Evolutionary conservation across 2,888 invertebrate genomes (phyloP), one percentile per base, ranked within the genome.

Genomic region (Pelosia muscerda): DNA sequence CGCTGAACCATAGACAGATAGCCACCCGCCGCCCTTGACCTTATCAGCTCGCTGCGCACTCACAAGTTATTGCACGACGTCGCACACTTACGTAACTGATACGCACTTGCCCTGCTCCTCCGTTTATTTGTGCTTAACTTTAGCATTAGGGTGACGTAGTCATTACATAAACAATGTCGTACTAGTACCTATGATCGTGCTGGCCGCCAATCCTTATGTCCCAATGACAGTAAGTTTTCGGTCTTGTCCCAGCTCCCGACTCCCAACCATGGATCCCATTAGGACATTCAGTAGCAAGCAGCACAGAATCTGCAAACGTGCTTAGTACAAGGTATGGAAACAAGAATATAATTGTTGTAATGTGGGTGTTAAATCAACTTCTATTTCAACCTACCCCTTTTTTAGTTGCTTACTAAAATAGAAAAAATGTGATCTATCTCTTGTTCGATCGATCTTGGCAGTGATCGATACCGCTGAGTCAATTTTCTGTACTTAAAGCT

Each of bases 1-100:
- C 19, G 38, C 38, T 28, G 57, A 57, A 49, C 49, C 49, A 2
- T n/a, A 13, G 54, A 25, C 26, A 54, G 49, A 57, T 60, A 61
- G 42, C 57, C 49, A 63, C 42, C 31, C 23, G 19, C 19, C 10
- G 57, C 26, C 13, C 66, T 77, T 77, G 77, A 77, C 69, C 72
- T 75, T 68, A 60, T 66, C 70, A 58, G 63, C 68, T 65, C 34
- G 26, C 31, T 34, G 31, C 58, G 31, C 53, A 62, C 23, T n/a
- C 31, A 15, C 26, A 25, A 61, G 54, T 63, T 49, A 42, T 67
- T 66, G 56, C 62, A 60, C 63, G 34, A 60, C 38, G 25, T n/a
- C 28, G n/a, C 25, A 34, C 28, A 56, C 13, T 73, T 68, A 65
- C 70, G 65, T 69, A 66, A 69, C 60, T 55, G 57, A 23, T 58